Percentiles rank a stretch among this genome's conserved stretches.
These are phyloP conservation scores for Rhinichthys klamathensis DNA, from an alignment of 2,113 vertebrate genomes.

Conservation along the genomic window DNA sequence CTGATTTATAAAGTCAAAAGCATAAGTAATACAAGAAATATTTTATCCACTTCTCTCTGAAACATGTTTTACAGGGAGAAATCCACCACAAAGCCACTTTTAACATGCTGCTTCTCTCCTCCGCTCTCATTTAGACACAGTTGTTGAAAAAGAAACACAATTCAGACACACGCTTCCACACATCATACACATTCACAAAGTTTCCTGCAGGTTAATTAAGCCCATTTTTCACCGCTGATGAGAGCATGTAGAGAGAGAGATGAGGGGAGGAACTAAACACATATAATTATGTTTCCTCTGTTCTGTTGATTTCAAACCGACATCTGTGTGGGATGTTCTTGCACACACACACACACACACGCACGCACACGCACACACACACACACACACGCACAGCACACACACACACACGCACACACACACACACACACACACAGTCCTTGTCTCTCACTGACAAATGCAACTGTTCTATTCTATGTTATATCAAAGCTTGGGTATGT, in stretches of 20 bases:
- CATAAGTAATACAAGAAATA: neutral
- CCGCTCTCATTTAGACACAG: constrained; percentile 31
- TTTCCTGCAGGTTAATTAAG: constrained; percentile 50
- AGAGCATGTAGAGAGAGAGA: constrained; percentile 39
- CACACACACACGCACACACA: neutral
- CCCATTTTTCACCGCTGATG: constrained; percentile 70
- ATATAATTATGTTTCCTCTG: constrained; percentile 50
- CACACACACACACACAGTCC: constrained; percentile 2
- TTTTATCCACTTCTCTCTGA: neutral
- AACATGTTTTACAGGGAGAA: neutral
- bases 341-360: constrained; percentile 1
- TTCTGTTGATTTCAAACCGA: constrained; percentile 48
- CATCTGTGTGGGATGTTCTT: constrained; percentile 40
- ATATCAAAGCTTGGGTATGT: constrained; percentile 42
- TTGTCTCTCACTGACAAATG: constrained; percentile 33
- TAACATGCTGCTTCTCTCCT: constrained; percentile 10
- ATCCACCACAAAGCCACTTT: neutral
- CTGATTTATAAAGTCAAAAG: neutral
- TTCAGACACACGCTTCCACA: constrained; percentile 42
- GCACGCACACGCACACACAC: neutral
- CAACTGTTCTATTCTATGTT: constrained; percentile 39
- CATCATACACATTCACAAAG: constrained; percentile 35
- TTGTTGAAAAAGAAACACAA: constrained; percentile 31
- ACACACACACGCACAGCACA: neutral
- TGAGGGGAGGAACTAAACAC: constrained; percentile 35